Percentiles rank a stretch among this genome's conserved stretches.
Conservation (phyloP, 2,888 invertebrate species). For the Meta bourneti region DNA sequence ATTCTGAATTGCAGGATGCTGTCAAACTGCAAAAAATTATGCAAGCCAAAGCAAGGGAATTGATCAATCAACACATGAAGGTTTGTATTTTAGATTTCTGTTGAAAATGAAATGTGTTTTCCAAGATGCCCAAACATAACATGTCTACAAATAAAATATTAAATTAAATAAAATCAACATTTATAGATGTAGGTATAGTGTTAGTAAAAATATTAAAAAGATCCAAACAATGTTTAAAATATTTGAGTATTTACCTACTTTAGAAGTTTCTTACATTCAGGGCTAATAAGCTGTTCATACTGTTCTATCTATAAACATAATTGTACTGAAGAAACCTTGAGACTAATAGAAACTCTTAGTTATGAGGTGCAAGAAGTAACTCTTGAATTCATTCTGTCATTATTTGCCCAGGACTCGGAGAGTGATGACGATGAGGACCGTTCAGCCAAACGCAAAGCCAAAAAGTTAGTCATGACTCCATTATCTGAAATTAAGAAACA, state of each 20-base stretch:
- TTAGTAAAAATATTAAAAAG: neutral
- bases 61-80: conserved; percentile 83
- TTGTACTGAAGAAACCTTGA: neutral
- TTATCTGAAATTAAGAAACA: conserved; percentile 62
- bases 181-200: neutral
- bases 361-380: too few relatives aligned
- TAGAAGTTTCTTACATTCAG: neutral
- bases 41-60: conserved; percentile 89
- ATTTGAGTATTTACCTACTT: neutral
- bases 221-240: too few relatives aligned
- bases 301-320: too few relatives aligned
- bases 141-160: neutral
- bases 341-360: neutral
- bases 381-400: too few relatives aligned
- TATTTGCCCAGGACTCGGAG: conserved; percentile 82
- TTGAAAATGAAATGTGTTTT: neutral
- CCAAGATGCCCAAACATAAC: neutral
- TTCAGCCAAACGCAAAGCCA: conserved; percentile 73
- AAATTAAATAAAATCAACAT: neutral
- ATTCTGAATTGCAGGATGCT: conserved; percentile 85
- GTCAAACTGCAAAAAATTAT: conserved; percentile 91
- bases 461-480: conserved; percentile 50
- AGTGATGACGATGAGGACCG: conserved; percentile 82
- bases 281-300: too few relatives aligned
- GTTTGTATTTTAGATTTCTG: conserved; percentile 31